Evolutionary conservation across 2,888 invertebrate genomes (phyloP), one percentile per base, ranked within the genome.

Genomic region (Sarcophaga carnaria): DNA sequence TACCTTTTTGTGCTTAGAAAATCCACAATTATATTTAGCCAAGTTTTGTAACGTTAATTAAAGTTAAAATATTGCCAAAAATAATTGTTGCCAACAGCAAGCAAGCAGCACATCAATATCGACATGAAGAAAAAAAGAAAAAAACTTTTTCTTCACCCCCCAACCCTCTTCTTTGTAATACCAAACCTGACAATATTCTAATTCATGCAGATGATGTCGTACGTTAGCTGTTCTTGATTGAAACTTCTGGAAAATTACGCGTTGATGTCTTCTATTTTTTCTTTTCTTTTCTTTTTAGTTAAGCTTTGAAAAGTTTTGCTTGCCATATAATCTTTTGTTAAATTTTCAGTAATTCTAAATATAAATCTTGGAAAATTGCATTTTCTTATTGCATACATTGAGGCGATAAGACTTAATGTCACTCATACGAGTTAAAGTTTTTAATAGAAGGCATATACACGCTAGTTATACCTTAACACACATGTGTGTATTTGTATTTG

Each of bases 301-400:
- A 2, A 14, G 25, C 22, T 17, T 59, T 63, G 62, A 12, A 80
- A 86, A 86, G 45, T 66, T 83, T 83, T 79, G 8, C 25, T n/a
- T 22, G 47, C 63, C 14, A 75, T 84, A 75, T 84, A 84, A 87
- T 87, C 87, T 84, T 82, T 82, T 75, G 84, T 80, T 71, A 71
- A 78, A 77, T 69, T 82, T 76, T 80, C 22, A 62, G 37, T 67
- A 72, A 78, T 81, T 81, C 78, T 84, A 76, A 84, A 81, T 70
- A 84, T 84, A 83, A 87, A 84, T 87, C 84, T 79, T 76, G 47
- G 67, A 4, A 87, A 87, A 84, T 84, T 84, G 87, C 87, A 84
- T 79, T 87, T 83, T 79, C 77, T 70, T 70, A 47, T 76, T 84
- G 80, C 75, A 84, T 84, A 84, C 83, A 84, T 84, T 84, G 71